Conservation (phyloP, 2,888 invertebrate species). For the Chymomyza procnemis region DNA sequence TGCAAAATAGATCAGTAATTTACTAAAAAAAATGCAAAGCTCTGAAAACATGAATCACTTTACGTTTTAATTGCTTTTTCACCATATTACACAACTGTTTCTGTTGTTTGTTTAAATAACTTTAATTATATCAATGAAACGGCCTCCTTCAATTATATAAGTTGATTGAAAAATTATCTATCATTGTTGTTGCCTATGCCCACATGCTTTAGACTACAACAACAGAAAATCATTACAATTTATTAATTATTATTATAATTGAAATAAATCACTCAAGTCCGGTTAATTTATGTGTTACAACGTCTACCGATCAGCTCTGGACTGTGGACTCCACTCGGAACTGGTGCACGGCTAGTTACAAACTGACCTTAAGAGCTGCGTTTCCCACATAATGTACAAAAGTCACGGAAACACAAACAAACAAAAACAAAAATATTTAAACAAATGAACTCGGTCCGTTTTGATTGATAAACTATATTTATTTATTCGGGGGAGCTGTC, state of each 20-base stretch:
- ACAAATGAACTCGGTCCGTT: slow-evolving; percentile 9
- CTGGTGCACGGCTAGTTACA: background rate
- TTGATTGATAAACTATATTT: slow-evolving; percentile 36
- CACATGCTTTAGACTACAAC: slow-evolving; percentile 40
- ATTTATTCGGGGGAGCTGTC: slow-evolving; percentile 10
- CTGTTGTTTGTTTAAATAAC: background rate
- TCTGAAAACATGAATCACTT: background rate
- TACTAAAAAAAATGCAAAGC: background rate
- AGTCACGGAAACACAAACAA: slow-evolving; percentile 24
- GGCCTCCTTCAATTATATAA: slow-evolving; percentile 42
- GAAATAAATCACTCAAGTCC: slow-evolving; percentile 42
- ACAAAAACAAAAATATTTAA: background rate
- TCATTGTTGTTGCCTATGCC: slow-evolving; percentile 54
- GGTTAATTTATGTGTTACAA: slow-evolving; percentile 31
- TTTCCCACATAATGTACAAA: slow-evolving; percentile 8
- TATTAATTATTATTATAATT: slow-evolving; percentile 63
- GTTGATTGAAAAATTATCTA: slow-evolving; percentile 55
- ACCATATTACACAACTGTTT: background rate
- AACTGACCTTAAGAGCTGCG: background rate
- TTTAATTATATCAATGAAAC: background rate
- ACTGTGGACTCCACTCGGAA: too few species aligned
- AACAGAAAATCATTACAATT: slow-evolving; percentile 54
- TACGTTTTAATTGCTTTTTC: background rate
- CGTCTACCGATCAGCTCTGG: background rate
- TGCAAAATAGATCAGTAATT: background rate